Base-by-base conservation (phyloP, 2,797 vertebrate species). In the Helarctos malayanus region DNA sequence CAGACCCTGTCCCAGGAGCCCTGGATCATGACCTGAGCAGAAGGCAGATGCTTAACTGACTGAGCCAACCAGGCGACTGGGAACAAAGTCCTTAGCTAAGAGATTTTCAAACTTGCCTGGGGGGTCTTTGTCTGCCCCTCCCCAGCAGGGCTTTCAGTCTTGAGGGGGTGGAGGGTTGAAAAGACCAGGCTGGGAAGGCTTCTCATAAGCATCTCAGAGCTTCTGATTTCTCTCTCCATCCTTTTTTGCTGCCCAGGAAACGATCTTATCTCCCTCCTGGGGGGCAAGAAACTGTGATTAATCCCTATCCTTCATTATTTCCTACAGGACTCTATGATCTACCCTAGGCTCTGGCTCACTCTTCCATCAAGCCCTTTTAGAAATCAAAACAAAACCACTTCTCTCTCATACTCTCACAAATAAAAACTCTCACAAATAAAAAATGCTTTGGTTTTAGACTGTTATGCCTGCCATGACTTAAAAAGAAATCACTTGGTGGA, bases 361-460 rank as follows among this genome's bases (percentile, higher is more conserved):
- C 49, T 87, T 69, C 41, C 54, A 57, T 94, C 71, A 82, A 75
- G 61, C 54, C 25, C 47, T 61, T 89, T 89, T 29, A 88, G 83
- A 94, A 84, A 92, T 84, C 69, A 57, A 94, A 95, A 94, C 56
- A 68, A 81, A 94, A 73, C 49, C 13, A 32, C 35, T 52, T 85
- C 88, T 83, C 12, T 85, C 68, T 92, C 45, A 69, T 65, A 49
- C 59, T 61, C 13, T 94, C 69, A n/a, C n/a, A n/a, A n/a, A n/a
- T n/a, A n/a, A n/a, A n/a, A 75, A 80, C 75, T 81, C 54, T 94
- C 85, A 47, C 38, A 89, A 79, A 92, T 86, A 5, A 94, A 96
- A 97, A 92, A 25, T 45, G 41, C 76, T 90, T 96, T 76, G 35
- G 71, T 65, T 95, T 86, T 93, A 65, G 63, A 57, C 27, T 73